Evolutionary conservation across 2,797 vertebrate genomes (phyloP).

Genomic region (Bradypus variegatus): DNA sequence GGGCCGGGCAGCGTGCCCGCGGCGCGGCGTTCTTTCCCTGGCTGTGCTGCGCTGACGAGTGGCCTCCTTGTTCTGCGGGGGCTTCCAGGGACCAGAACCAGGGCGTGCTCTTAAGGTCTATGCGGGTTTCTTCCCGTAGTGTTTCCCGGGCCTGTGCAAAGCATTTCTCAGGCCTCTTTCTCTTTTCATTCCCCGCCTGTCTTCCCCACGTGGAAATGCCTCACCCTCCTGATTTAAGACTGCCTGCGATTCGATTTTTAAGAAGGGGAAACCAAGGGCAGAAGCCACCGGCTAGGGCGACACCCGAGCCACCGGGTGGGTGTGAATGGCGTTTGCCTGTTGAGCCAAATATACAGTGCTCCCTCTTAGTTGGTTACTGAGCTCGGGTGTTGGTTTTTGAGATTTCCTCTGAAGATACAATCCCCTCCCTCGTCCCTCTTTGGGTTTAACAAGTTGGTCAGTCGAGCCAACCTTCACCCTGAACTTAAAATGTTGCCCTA

Average conservation of each 20-base stretch:
- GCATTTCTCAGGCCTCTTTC: neutral
- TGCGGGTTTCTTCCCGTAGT: neutral
- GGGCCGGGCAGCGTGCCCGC: neutral
- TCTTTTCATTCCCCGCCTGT: neutral
- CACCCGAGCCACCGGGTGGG: neutral
- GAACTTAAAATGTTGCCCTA: neutral
- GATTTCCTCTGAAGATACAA: neutral
- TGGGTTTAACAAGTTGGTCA: neutral
- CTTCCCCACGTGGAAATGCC: neutral
- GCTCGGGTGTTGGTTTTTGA: neutral
- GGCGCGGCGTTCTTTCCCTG: neutral
- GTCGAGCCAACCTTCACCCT: neutral
- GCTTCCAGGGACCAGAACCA: fast-evolving
- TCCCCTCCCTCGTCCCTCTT: neutral
- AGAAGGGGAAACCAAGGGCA: conserved; percentile 21
- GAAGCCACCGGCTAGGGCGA: neutral
- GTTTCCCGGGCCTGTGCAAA: neutral
- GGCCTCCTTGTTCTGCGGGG: fast-evolving
- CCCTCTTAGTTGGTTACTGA: neutral
- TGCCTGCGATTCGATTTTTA: neutral
- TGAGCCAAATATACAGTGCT: neutral
- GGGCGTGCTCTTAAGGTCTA: fast-evolving
- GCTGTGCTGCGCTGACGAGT: fast-evolving
- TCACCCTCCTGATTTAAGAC: neutral
- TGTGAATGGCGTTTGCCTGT: neutral